Percentiles rank a stretch among this genome's conserved stretches.
Conservation (phyloP, 1,140 invertebrate species). For the Neuroterus valhalla region DNA sequence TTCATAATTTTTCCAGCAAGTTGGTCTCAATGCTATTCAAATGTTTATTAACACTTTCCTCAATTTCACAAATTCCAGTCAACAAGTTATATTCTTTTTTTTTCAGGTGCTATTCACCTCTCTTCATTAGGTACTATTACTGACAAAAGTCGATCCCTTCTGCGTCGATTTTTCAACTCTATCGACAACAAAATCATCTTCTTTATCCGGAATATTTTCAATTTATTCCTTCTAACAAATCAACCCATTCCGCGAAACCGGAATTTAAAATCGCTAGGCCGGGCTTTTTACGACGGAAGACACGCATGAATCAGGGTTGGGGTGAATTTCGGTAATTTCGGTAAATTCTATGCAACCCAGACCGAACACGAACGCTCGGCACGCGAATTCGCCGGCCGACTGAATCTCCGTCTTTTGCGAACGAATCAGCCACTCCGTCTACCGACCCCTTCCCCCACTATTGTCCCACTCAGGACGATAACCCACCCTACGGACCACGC, state of each 20-base stretch:
- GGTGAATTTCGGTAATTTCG: slow-evolving; percentile 4
- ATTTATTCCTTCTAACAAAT: not conserved
- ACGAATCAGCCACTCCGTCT: slow-evolving; percentile 61
- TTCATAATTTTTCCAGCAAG: too few species aligned
- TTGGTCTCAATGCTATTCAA: too few species aligned
- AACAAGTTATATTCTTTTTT: too few species aligned
- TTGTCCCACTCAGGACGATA: slow-evolving; percentile 30
- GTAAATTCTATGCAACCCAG: slow-evolving; percentile 32
- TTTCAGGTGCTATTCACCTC: too few species aligned
- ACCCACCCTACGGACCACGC: slow-evolving; percentile 42
- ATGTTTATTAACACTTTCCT: too few species aligned
- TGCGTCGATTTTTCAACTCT: not conserved
- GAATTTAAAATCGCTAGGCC: slow-evolving; percentile 1
- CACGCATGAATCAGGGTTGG: not conserved
- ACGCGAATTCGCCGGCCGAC: slow-evolving; percentile 74
- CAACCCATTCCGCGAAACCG: not conserved
- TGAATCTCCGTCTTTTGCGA: slow-evolving; percentile 67
- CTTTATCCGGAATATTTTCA: not conserved
- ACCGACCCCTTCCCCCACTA: slow-evolving; percentile 51
- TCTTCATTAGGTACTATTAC: too few species aligned
- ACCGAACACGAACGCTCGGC: slow-evolving; percentile 66
- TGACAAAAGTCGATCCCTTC: too few species aligned
- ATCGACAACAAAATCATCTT: too few species aligned
- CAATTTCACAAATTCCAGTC: too few species aligned
- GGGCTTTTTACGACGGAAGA: not conserved